These are phyloP conservation scores for Frieseomelitta varia DNA, from an alignment of 1,140 invertebrate species.

Conservation along the genomic window DNA sequence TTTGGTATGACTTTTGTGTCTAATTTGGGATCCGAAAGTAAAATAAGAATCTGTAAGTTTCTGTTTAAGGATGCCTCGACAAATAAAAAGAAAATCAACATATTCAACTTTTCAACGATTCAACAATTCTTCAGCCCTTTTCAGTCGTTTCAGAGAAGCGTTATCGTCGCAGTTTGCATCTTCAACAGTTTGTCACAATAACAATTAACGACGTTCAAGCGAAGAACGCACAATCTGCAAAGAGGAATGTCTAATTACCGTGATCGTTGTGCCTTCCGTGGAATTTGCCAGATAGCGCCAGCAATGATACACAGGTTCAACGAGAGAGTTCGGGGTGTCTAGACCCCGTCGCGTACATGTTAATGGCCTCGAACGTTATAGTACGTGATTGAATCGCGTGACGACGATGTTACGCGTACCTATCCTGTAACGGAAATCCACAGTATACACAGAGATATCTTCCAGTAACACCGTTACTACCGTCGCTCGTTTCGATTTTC, in stretches of 20 bases:
- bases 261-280: neutral
- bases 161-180: too few species aligned
- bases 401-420: neutral
- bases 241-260: too few species aligned
- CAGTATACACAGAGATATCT: constrained; percentile 24
- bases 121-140: too few species aligned
- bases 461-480: neutral
- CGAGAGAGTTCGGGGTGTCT: neutral
- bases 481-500: neutral
- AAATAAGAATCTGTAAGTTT: too few species aligned
- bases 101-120: too few species aligned
- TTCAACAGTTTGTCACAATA: neutral
- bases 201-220: neutral
- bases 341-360: neutral
- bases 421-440: constrained; percentile 24
- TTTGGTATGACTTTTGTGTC: too few species aligned
- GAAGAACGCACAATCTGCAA: neutral
- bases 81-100: too few species aligned
- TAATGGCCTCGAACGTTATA: constrained; percentile 27
- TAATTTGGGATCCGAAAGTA: too few species aligned
- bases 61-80: too few species aligned
- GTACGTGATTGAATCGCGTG: constrained; percentile 30
- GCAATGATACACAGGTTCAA: neutral
- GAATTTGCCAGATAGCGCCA: neutral
- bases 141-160: too few species aligned